These are phyloP conservation scores for Cephus sareptanus DNA, from an alignment of 2,888 invertebrate species.

Conservation along the genomic window DNA sequence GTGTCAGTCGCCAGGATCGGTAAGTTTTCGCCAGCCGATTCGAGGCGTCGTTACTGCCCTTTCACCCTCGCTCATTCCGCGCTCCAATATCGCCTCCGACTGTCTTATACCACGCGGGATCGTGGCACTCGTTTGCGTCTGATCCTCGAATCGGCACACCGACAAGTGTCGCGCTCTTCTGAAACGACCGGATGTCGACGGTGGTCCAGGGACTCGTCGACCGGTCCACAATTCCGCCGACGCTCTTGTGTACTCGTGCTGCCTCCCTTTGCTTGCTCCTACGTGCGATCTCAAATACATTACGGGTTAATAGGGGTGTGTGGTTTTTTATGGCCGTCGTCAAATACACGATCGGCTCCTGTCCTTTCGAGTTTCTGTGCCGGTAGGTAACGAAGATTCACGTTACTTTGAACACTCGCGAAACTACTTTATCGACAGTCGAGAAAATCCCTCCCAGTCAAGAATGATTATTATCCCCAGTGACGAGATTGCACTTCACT, in stretches of 20 bases:
- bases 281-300: conserved; percentile 62
- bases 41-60: conserved; percentile 58
- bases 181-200: neutral
- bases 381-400: neutral
- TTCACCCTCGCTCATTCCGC: conserved; percentile 62
- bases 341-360: conserved; percentile 1
- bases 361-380: neutral
- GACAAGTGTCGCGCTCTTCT: conserved; percentile 6
- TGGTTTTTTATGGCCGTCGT: conserved; percentile 44
- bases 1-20: conserved; percentile 74
- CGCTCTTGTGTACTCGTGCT: conserved; percentile 49
- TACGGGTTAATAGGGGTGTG: conserved; percentile 51
- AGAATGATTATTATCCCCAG: neutral
- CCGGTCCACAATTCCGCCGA: conserved; percentile 24
- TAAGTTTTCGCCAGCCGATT: conserved; percentile 66
- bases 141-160: neutral
- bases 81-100: conserved; percentile 39
- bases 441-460: neutral
- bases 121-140: neutral
- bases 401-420: neutral
- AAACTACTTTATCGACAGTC: neutral
- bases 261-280: conserved; percentile 48
- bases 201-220: neutral
- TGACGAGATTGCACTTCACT: neutral
- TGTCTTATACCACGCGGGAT: neutral